A percentile compares a stretch with the other conserved stretches of the same genome.
Conservation (phyloP, 2,797 vertebrate genomes). For the Podargus strigoides region DNA sequence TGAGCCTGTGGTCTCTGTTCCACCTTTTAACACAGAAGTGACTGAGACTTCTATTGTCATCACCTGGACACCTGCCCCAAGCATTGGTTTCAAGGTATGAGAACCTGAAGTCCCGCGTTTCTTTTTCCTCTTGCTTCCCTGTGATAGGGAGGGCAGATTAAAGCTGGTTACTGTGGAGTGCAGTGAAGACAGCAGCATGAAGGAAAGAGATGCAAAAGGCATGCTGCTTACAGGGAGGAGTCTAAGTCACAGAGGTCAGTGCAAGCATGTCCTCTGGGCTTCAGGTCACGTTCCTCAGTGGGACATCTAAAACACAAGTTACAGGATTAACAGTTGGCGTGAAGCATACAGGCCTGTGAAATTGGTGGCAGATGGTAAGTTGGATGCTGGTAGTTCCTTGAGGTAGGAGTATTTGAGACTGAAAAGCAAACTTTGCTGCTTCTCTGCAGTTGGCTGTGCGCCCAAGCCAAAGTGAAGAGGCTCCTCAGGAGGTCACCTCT, state of each 20-base stretch:
- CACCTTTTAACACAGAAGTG: constrained; percentile 88
- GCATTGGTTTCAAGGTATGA: constrained; percentile 90
- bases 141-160: neutral
- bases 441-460: constrained; percentile 85
- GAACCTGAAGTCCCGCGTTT: neutral
- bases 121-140: neutral
- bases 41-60: constrained; percentile 93
- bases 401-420: neutral
- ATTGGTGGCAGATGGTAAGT: neutral
- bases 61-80: constrained; percentile 90
- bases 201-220: neutral
- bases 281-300: neutral
- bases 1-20: constrained; percentile 79
- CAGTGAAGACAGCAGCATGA: neutral
- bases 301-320: neutral
- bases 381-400: neutral
- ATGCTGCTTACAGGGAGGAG: no score
- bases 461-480: constrained; percentile 93
- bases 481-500: constrained; percentile 89
- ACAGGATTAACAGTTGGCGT: neutral
- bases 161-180: neutral
- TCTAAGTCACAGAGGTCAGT: neutral
- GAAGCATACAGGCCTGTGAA: neutral
- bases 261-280: neutral
- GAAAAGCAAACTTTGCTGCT: neutral